A percentile compares a stretch with the other conserved stretches of the same genome.
phyloP scores from a whole-genome alignment of 1,140 invertebrate genomes.

The Trichogramma pretiosum region DNA sequence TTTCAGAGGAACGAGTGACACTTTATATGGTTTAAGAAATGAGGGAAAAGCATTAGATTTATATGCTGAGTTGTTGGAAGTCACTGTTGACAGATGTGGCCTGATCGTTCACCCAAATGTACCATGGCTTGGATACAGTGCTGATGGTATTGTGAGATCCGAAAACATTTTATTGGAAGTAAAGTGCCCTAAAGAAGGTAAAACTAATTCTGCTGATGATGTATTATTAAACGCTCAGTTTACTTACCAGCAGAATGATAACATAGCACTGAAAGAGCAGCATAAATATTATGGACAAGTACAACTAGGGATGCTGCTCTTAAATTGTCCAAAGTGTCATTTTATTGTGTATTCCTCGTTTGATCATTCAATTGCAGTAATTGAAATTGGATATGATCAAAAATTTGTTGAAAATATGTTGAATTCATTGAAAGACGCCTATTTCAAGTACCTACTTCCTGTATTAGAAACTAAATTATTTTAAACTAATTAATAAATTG shows the following conservation, averaged over 20 bases:
- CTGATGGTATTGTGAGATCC: slow-evolving; percentile 11
- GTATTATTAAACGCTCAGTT: not conserved
- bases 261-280: slow-evolving; percentile 9
- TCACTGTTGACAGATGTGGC: no score
- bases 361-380: not conserved
- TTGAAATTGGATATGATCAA: not conserved
- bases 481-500: no score
- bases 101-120: slow-evolving; percentile 6
- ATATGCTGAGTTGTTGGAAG: no score
- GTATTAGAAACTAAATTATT: no score
- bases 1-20: no score
- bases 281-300: slow-evolving; percentile 14
- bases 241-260: not conserved
- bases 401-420: not conserved
- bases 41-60: no score
- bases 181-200: slow-evolving; percentile 5
- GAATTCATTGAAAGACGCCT: no score
- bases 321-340: slow-evolving; percentile 7
- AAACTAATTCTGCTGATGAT: not conserved
- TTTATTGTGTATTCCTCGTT: slow-evolving; percentile 11
- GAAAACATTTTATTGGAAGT: not conserved
- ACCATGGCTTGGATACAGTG: slow-evolving; percentile 12
- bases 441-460: no score
- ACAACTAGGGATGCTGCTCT: slow-evolving; percentile 10
- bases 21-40: no score